Evolutionary conservation across 1,140 invertebrate species (phyloP), one percentile per base, ranked within the genome.

Genomic region (Aphelenchoides fujianensis): DNA sequence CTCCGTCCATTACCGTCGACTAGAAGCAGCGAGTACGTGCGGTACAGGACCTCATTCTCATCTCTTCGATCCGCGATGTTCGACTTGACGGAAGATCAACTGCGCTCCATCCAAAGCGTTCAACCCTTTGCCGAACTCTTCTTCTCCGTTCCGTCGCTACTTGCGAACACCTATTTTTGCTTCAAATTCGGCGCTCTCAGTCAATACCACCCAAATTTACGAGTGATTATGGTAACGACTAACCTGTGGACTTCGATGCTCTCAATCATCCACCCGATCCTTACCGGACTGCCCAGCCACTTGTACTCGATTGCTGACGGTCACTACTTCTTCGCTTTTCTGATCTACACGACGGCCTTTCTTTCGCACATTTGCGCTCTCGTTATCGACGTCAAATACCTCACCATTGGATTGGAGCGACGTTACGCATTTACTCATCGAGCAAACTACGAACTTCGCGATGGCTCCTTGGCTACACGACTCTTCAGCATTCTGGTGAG

Each of bases 331-430:
- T 16, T 23, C 27, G 55, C 55, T 30, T 59, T 59, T 59, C 5
- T 59, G 19, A 32, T 59, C 34, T 59, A 59, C 23, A 59, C 55
- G 55, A 59, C 34, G 55, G 55, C 5, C 12, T 48, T 48, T 48
- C 34, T 59, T 7, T 7, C 5, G 28, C 55, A 59, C 23, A 59
- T 59, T 7, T 59, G 55, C 34, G 55, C 55, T 59, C 19, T 59
- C 7, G 19, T 59, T 5, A 59, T 59, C 7, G 55, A 59, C 55
- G 23, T 59, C 19, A 59, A 59, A 59, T 59, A 59, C 34, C 23
- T 59, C 12, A 5, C 19, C 7, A 59, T 59, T 19, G 55, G 55
- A 59, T 32, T 59, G 28, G 55, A 59, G 34, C 55, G 55, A 5
- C 5, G 19, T 30, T 59, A 30, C 23, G 55, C 5, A 7, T 59